Percentiles rank a stretch among this genome's conserved stretches.
phyloP scores from a whole-genome alignment of 2,888 invertebrate species.

The Dilophus febrilis region DNA sequence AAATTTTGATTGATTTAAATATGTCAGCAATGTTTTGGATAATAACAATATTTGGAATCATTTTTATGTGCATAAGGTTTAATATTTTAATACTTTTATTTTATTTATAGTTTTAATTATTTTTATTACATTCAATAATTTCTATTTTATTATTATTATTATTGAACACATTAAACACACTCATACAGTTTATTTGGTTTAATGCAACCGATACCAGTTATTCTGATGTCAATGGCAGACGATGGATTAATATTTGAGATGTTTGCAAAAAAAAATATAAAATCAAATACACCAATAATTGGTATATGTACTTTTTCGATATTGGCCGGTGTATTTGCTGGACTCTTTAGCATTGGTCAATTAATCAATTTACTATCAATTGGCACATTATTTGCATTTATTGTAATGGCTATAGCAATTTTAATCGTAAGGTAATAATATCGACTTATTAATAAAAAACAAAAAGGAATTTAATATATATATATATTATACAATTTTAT shows the following conservation, averaged over 20 bases:
- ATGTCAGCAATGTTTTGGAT: too few relatives aligned
- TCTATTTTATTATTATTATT: too few relatives aligned
- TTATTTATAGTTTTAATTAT: too few relatives aligned
- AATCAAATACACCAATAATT: constrained; percentile 61
- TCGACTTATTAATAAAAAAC: constrained; percentile 4
- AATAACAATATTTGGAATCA: too few relatives aligned
- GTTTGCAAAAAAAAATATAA: constrained; percentile 48
- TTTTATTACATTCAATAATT: too few relatives aligned
- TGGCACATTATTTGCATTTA: constrained; percentile 65
- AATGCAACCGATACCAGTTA: constrained; percentile 74
- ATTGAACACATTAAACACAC: too few relatives aligned
- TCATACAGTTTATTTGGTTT: constrained; percentile 53
- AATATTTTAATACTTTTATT: too few relatives aligned
- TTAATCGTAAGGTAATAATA: constrained; percentile 57
- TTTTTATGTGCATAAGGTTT: too few relatives aligned
- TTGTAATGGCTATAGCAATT: constrained; percentile 81
- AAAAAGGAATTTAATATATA: too few relatives aligned
- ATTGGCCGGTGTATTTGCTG: constrained; percentile 64
- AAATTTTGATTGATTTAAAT: too few relatives aligned
- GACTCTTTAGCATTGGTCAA: constrained; percentile 73
- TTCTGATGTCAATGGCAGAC: constrained; percentile 78
- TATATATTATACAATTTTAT: too few relatives aligned
- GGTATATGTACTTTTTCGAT: constrained; percentile 63
- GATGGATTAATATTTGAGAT: constrained; percentile 71
- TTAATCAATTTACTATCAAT: constrained; percentile 95